These are phyloP conservation scores for Druon quercuslanigerum DNA, from an alignment of 1,140 invertebrate genomes.

Conservation along the genomic window DNA sequence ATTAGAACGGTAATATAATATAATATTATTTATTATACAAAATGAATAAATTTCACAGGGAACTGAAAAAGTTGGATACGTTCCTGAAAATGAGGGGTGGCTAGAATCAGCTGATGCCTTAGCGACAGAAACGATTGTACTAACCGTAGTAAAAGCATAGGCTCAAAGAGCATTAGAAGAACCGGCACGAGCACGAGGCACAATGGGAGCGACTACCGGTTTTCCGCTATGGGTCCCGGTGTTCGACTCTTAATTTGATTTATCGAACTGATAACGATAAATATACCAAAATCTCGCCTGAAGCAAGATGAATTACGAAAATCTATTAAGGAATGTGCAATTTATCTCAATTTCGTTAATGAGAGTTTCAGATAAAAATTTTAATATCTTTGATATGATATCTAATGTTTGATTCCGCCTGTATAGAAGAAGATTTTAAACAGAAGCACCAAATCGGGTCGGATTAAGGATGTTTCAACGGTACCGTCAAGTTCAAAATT, in stretches of 20 bases:
- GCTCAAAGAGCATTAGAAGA: constrained; percentile 40
- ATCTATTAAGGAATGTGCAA: not conserved
- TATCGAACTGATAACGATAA: constrained; percentile 41
- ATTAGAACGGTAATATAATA: too few species aligned
- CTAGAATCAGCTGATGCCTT: constrained; percentile 73
- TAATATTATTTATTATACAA: not conserved
- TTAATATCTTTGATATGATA: not conserved
- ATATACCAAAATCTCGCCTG: constrained; percentile 8
- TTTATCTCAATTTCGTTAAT: not conserved
- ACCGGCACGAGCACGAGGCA: constrained; percentile 41
- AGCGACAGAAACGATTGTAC: constrained; percentile 69
- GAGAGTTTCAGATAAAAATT: not conserved
- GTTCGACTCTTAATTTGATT: constrained; percentile 40
- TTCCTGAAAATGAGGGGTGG: constrained; percentile 44
- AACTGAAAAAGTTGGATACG: constrained; percentile 14
- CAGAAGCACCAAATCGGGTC: too few species aligned
- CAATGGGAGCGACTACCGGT: constrained; percentile 36
- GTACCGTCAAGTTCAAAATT: too few species aligned
- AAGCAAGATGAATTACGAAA: constrained; percentile 17
- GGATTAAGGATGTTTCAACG: too few species aligned
- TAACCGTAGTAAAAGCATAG: constrained; percentile 70
- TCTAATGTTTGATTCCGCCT: too few species aligned
- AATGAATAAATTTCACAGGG: not conserved
- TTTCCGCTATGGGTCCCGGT: constrained; percentile 36
- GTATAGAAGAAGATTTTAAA: too few species aligned